A percentile compares a stretch with the other conserved stretches of the same genome.
Conservation (phyloP, 2,113 vertebrate species). For the Sinocyclocheilus maitianheensis region DNA sequence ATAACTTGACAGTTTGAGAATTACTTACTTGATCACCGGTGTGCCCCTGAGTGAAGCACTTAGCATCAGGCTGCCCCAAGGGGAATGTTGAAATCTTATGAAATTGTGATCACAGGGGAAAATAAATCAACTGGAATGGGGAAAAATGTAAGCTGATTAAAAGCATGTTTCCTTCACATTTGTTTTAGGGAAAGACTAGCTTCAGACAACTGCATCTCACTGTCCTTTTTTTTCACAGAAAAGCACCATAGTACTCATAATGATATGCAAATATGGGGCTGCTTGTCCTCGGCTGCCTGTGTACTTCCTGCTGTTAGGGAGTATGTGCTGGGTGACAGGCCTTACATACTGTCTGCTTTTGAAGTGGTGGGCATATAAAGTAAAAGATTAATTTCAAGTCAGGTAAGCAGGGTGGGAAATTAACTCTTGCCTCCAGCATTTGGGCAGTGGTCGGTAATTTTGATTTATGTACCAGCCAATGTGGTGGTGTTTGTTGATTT, state of each 20-base stretch:
- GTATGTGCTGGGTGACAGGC: slow-evolving; percentile 13
- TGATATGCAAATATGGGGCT: slow-evolving; percentile 25
- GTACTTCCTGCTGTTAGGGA: slow-evolving; percentile 32
- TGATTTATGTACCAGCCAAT: neutral
- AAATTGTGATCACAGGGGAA: neutral
- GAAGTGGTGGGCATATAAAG: slow-evolving; percentile 37
- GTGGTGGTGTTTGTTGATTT: neutral
- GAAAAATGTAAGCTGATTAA: neutral
- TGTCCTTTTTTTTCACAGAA: slow-evolving; percentile 8
- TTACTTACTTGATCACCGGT: neutral
- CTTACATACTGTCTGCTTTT: neutral
- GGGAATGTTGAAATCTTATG: neutral
- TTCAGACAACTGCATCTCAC: slow-evolving; percentile 11
- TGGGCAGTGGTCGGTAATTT: neutral
- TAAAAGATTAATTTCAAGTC: neutral
- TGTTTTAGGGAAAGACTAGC: slow-evolving; percentile 16
- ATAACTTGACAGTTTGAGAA: neutral
- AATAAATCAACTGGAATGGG: slow-evolving; percentile 1
- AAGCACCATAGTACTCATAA: neutral
- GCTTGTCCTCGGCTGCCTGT: slow-evolving; percentile 33
- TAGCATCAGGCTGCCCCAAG: neutral
- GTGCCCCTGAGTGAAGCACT: neutral
- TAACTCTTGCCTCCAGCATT: neutral
- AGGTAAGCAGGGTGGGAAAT: neutral
- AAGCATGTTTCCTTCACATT: neutral